Base-by-base conservation (phyloP, 2,888 invertebrate genomes). In the Amaurobius ferox region DNA sequence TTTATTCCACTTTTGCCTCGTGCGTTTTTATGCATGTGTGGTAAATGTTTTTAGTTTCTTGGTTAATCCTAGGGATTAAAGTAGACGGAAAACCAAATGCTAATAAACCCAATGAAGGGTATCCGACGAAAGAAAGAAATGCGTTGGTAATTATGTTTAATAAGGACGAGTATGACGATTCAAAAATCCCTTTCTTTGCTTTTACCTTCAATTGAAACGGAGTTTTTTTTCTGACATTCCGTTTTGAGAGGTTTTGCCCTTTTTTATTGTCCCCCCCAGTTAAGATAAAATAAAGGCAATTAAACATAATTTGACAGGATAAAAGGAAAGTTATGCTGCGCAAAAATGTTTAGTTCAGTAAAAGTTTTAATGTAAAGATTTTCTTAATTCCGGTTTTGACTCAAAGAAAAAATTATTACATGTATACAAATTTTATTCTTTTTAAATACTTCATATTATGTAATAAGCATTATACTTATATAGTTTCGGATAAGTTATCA, bases 11-110 rank as follows among this genome's bases (percentile, higher is more conserved):
- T 77, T 83, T 77, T 23, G 32, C 40, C 23, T 66, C 5, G n/a
- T n/a, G 19, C 55, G 32, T 83, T 77, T 74, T 81, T 74, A 30
- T n/a, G n/a, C 40, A 28, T 35, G 35, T 35, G 29, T 35, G 19
- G 67, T 28, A 68, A 64, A 62, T 32, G 68, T 76, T 81, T 81
- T 83, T 83, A 72, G 40, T 48, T 48, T 55, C 29, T 29, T 19
- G 81, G 39, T 61, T 85, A 85, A 85, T 85, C 85, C 85, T 30
- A 55, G 28, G 85, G 78, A 85, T 85, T 85, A 85, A 78, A 85
- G 72, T 74, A 61, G 68, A 72, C 55, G 62, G 32, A 40, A 81
- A 70, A 44, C 68, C 64, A 5, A 48, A 64, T 64, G 77, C 64
- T 83, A 44, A 81, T 81, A 76, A 79, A 28, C n/a, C 40, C 61